These are phyloP conservation scores for Nomada ferruginata DNA, from an alignment of 2,888 invertebrate genomes.

Conservation along the genomic window DNA sequence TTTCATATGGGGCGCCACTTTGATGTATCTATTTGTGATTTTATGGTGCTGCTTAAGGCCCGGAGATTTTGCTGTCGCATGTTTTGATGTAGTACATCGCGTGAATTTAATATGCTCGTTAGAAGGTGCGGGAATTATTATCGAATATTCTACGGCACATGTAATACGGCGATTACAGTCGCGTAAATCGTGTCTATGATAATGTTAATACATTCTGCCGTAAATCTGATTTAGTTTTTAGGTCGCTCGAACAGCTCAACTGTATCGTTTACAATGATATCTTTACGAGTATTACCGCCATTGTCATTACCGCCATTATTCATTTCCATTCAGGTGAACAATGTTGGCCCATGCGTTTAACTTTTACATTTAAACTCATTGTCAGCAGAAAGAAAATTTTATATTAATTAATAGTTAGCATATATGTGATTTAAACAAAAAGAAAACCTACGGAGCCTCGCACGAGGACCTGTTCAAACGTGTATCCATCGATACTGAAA, in stretches of 20 bases:
- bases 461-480: not conserved
- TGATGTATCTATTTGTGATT: not conserved
- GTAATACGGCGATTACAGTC: slow-evolving; percentile 14
- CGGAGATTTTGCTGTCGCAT: not conserved
- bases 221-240: slow-evolving; percentile 24
- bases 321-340: no score
- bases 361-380: no score
- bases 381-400: no score
- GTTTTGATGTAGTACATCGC: not conserved
- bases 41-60: not conserved
- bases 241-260: not conserved
- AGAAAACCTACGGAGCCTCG: no score
- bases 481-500: slow-evolving; percentile 19
- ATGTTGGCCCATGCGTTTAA: no score
- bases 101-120: slow-evolving; percentile 7
- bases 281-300: not conserved
- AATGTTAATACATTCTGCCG: slow-evolving; percentile 16
- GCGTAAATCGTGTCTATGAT: not conserved
- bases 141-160: not conserved
- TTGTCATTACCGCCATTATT: not conserved
- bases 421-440: no score
- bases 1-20: not conserved
- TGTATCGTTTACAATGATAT: not conserved
- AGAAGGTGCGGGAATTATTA: not conserved
- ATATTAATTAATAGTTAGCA: no score